phyloP scores from a whole-genome alignment of 2,888 invertebrate species.

The Sarcophaga variegata region DNA sequence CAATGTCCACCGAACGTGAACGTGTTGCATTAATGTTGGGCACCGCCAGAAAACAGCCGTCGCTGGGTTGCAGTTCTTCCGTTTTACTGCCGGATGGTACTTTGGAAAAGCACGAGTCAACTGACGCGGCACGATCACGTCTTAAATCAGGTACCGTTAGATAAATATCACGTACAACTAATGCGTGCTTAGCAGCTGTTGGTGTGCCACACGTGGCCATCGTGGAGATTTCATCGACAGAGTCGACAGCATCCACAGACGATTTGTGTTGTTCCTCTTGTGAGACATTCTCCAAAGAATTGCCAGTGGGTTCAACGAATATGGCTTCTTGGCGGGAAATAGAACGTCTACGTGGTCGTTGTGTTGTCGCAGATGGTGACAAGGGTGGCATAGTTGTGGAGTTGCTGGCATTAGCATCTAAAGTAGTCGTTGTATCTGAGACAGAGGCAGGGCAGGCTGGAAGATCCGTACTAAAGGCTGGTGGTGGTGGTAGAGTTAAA shows the following conservation, averaged over 20 bases:
- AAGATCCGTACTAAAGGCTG: slow-evolving; percentile 67
- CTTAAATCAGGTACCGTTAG: slow-evolving; percentile 91
- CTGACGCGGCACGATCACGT: slow-evolving; percentile 92
- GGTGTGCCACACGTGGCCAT: slow-evolving; percentile 79
- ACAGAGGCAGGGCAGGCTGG: slow-evolving; percentile 41
- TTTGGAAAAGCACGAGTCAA: slow-evolving; percentile 93
- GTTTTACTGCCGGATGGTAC: slow-evolving; percentile 88
- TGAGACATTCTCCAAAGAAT: slow-evolving; percentile 87
- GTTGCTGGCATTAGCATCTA: slow-evolving; percentile 71
- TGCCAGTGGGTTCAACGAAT: slow-evolving; percentile 88
- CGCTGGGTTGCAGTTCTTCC: slow-evolving; percentile 85
- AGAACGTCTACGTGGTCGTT: slow-evolving; percentile 86
- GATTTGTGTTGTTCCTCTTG: slow-evolving; percentile 80
- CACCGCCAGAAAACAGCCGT: slow-evolving; percentile 85
- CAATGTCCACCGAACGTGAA: slow-evolving; percentile 93
- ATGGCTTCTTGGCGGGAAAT: slow-evolving; percentile 92
- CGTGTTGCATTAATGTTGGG: slow-evolving; percentile 88
- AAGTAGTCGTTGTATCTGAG: neutral
- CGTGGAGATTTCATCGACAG: slow-evolving; percentile 80
- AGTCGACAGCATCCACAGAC: slow-evolving; percentile 75
- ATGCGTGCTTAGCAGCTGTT: slow-evolving; percentile 73
- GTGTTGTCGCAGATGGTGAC: slow-evolving; percentile 75
- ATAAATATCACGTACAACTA: slow-evolving; percentile 88
- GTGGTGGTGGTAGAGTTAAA: slow-evolving; percentile 72
- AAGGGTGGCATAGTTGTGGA: slow-evolving; percentile 73